Evolutionary conservation across 2,888 invertebrate species (phyloP), one percentile per base, ranked within the genome.

Genomic region (Halictus ligatus): DNA sequence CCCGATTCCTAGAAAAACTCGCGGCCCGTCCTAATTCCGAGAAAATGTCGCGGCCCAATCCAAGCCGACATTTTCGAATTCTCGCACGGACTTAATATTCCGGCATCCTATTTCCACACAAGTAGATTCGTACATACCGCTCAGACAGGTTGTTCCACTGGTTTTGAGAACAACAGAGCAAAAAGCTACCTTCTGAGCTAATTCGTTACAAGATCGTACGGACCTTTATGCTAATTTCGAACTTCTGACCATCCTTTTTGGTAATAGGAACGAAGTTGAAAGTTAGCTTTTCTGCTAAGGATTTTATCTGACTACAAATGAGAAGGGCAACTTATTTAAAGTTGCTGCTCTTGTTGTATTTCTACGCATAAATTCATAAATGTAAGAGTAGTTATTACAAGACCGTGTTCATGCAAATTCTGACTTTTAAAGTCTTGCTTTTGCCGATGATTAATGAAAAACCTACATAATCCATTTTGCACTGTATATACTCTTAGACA

Each of bases 361-460:
- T n/a, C 3, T 10, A n/a, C n/a, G 54, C 54, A 58, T 58, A 58
- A n/a, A 58, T 58, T 58, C 54, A 58, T 58, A 58, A 58, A 58
- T 58, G n/a, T n/a, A 58, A n/a, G 3, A 21, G 21, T n/a, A 58
- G 54, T 58, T 58, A n/a, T 10, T 58, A 58, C 54, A 10, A 58
- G n/a, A n/a, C 54, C 54, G n/a, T n/a, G 54, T n/a, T 58, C n/a
- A 58, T 58, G n/a, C 54, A 58, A n/a, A 58, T 58, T n/a, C n/a
- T n/a, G 1, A 58, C n/a, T 58, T 58, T 58, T 58, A 10, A 58
- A 58, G 54, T 58, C n/a, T n/a, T 21, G 54, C n/a, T 58, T 58
- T 58, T 58, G n/a, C 8, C 10, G 3, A 3, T n/a, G n/a, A n/a
- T 58, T 58, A 58, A 58, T 58, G n/a, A 58, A 10, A n/a, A n/a